A percentile compares a stretch with the other conserved stretches of the same genome.
These are phyloP conservation scores for Athrips mouffetella DNA, from an alignment of 2,888 invertebrate genomes.

Conservation along the genomic window DNA sequence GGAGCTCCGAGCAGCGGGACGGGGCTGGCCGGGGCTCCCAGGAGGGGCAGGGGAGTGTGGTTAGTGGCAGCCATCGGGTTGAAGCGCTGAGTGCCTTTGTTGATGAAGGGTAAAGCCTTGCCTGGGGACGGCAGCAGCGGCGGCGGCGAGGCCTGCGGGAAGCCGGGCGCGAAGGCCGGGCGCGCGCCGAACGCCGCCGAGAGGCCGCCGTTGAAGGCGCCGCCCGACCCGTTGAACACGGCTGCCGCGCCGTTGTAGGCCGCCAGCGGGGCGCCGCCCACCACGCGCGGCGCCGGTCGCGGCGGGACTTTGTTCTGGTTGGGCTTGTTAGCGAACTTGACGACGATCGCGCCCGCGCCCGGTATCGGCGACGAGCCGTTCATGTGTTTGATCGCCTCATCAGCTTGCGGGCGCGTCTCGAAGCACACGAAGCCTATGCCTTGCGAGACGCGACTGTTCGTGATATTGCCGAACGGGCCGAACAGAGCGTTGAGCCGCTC, in stretches of 20 bases:
- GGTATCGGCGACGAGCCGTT: conserved; percentile 68
- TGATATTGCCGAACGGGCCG: conserved; percentile 65
- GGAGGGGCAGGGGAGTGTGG: conserved; percentile 64
- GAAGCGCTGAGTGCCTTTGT: conserved; percentile 72
- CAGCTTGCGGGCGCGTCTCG: conserved; percentile 66
- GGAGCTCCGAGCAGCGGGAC: conserved; percentile 62
- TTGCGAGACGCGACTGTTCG: conserved; percentile 73
- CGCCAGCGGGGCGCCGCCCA: conserved; percentile 49
- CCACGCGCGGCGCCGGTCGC: conserved; percentile 55
- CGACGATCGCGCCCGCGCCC: conserved; percentile 65
- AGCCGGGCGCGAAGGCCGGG: conserved; percentile 60
- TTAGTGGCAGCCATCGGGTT: conserved; percentile 72
- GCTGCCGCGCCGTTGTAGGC: conserved; percentile 63
- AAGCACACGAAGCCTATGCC: conserved; percentile 75
- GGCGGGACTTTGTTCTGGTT: conserved; percentile 64
- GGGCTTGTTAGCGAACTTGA: conserved; percentile 74
- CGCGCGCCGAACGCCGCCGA: conserved; percentile 64
- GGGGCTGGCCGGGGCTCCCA: conserved; percentile 68
- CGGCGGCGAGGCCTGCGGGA: conserved; percentile 68
- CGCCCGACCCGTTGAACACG: conserved; percentile 60
- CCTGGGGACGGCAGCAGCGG: conserved; percentile 72
- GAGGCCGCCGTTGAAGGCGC: conserved; percentile 62
- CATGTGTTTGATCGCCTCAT: conserved; percentile 68
- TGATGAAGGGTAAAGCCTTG: conserved; percentile 73
- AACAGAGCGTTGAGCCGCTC: conserved; percentile 69